Evolutionary conservation across 2,797 vertebrate genomes (phyloP).

Genomic region (Morelia viridis): DNA sequence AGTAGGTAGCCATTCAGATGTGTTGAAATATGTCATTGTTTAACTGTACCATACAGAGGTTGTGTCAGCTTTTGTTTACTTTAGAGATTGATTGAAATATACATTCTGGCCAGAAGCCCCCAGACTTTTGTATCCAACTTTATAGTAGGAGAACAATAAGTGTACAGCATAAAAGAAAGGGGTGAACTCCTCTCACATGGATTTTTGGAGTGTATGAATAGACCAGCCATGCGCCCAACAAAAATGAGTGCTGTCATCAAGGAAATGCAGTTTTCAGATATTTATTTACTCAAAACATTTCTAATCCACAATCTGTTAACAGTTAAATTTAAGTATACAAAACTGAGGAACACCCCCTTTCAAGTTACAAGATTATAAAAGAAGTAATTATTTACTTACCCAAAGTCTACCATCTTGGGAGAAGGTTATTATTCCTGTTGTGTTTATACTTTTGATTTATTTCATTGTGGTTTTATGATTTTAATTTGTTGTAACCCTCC

Average conservation of each 20-base stretch:
- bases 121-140: too few relatives aligned
- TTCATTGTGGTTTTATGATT: too few relatives aligned
- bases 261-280: not conserved
- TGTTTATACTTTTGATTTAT: too few relatives aligned
- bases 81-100: too few relatives aligned
- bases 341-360: constrained; percentile 56
- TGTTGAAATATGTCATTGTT: too few relatives aligned
- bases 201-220: not conserved
- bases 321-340: constrained; percentile 62
- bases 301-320: constrained; percentile 54
- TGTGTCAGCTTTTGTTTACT: too few relatives aligned
- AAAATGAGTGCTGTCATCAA: not conserved
- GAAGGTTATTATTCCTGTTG: too few relatives aligned
- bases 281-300: constrained; percentile 60
- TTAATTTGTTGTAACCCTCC: too few relatives aligned
- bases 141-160: not conserved
- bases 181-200: not conserved
- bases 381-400: not conserved
- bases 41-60: too few relatives aligned
- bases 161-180: not conserved
- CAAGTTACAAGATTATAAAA: constrained; percentile 52
- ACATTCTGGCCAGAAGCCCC: too few relatives aligned
- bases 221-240: not conserved
- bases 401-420: too few relatives aligned
- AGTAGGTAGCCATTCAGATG: too few relatives aligned